Conservation (phyloP, 2,888 invertebrate species). For the Junonia oenone region DNA sequence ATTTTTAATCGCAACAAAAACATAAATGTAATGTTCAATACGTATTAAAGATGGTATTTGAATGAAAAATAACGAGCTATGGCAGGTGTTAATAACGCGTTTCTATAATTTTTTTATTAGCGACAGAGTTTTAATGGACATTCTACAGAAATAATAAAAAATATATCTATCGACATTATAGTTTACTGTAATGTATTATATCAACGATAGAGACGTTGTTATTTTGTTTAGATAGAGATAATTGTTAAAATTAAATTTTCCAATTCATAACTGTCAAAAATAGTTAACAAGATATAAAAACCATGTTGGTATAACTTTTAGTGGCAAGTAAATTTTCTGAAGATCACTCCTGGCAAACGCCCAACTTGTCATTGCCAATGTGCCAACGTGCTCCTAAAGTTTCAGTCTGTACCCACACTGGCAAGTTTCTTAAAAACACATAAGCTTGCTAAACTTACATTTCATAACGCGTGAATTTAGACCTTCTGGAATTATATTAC, state of each 20-base stretch:
- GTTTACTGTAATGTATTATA: too few species aligned
- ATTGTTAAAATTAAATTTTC: neutral
- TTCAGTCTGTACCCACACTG: conserved; percentile 43
- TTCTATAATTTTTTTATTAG: too few species aligned
- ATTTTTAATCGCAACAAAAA: too few species aligned
- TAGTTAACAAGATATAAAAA: neutral
- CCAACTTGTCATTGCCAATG: conserved; percentile 40
- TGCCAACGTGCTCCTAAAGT: conserved; percentile 38
- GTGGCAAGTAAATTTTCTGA: conserved; percentile 66
- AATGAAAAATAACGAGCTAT: too few species aligned
- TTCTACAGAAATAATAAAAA: too few species aligned
- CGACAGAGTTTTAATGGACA: too few species aligned
- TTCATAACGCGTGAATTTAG: neutral
- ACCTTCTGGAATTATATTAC: neutral
- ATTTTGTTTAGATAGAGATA: neutral
- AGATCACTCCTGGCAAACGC: conserved; percentile 56
- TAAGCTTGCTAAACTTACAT: conserved; percentile 24
- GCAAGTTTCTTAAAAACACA: conserved; percentile 46
- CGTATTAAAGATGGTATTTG: too few species aligned
- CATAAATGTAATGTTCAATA: too few species aligned
- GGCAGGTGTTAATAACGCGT: too few species aligned
- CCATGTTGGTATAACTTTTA: conserved; percentile 41
- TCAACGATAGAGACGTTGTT: neutral
- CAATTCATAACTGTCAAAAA: neutral
- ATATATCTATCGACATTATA: too few species aligned